These are phyloP conservation scores for Orientallactaga sibirica DNA, from an alignment of 2,797 vertebrate genomes.

Conservation along the genomic window DNA sequence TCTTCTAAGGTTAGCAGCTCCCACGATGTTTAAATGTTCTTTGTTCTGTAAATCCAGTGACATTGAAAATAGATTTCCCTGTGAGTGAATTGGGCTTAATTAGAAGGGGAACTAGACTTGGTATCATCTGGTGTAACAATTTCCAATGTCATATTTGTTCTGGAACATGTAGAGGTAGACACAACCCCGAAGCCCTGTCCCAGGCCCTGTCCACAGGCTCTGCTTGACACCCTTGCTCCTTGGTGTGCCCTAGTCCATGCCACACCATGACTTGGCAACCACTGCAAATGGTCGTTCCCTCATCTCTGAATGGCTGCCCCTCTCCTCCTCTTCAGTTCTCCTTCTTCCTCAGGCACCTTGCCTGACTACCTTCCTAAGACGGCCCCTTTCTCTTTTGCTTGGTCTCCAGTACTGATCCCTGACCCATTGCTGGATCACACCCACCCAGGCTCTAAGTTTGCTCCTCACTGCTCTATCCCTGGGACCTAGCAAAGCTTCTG, in stretches of 20 bases:
- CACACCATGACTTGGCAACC: rapidly evolving
- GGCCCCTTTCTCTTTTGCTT: rapidly evolving
- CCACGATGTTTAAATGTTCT: neutral
- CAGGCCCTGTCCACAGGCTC: neutral
- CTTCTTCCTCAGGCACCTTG: neutral
- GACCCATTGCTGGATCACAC: neutral
- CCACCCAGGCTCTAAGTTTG: rapidly evolving
- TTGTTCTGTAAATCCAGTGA: neutral
- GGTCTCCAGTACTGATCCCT: rapidly evolving
- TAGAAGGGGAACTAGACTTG: too few species aligned
- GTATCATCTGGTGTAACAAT: rapidly evolving
- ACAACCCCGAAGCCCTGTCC: rapidly evolving
- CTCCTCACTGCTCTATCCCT: neutral
- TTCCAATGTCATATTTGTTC: neutral
- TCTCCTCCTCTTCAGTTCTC: neutral
- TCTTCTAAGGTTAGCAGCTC: neutral
- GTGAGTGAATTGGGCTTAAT: too few species aligned
- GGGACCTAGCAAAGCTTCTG: neutral
- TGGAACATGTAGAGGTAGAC: neutral
- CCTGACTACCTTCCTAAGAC: neutral
- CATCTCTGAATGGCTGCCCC: rapidly evolving
- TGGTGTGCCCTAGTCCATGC: rapidly evolving
- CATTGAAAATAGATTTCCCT: neutral
- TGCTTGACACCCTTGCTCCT: rapidly evolving
- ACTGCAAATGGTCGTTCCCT: neutral